Evolutionary conservation across 37 sponge, comb jelly and placozoan species (phyloP).

Genomic region (Dysidea cf. avara): DNA sequence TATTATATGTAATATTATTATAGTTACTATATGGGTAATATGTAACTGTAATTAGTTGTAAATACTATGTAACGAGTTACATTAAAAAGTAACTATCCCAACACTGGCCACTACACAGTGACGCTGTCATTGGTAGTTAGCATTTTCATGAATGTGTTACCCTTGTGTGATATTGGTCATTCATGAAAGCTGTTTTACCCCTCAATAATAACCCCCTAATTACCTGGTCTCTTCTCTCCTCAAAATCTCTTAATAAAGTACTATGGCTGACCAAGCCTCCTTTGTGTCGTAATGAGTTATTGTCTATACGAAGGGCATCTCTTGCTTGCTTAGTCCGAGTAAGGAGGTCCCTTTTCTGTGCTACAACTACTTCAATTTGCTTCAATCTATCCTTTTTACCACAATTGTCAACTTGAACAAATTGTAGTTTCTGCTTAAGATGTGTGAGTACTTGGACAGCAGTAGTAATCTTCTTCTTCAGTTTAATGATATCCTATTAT

Average conservation of each 20-base stretch:
- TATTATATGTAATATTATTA: no score
- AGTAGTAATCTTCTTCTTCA: slow-evolving; percentile 87
- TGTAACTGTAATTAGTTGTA: no score
- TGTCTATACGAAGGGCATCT: slow-evolving; percentile 85
- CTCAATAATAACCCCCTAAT: not conserved
- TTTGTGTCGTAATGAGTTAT: slow-evolving; percentile 65
- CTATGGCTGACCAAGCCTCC: slow-evolving; percentile 91
- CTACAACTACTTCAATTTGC: slow-evolving; percentile 54
- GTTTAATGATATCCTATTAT: slow-evolving; percentile 74
- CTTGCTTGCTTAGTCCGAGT: slow-evolving; percentile 89
- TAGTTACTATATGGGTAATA: no score
- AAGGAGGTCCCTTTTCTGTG: slow-evolving; percentile 87
- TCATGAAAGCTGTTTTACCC: not conserved
- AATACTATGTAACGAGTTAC: no score
- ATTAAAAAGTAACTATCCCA: no score
- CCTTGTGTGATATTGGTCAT: no score
- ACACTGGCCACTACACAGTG: no score
- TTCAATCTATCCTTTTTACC: slow-evolving; percentile 38
- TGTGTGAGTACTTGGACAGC: slow-evolving; percentile 98
- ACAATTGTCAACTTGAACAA: slow-evolving; percentile 85
- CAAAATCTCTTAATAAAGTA: slow-evolving; percentile 88
- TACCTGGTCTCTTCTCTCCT: slow-evolving; percentile 77
- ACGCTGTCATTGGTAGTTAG: no score
- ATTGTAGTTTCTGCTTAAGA: slow-evolving; percentile 97
- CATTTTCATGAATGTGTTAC: no score